Base-by-base conservation (phyloP, 2,113 vertebrate species). In the Eidolon helvum region DNA sequence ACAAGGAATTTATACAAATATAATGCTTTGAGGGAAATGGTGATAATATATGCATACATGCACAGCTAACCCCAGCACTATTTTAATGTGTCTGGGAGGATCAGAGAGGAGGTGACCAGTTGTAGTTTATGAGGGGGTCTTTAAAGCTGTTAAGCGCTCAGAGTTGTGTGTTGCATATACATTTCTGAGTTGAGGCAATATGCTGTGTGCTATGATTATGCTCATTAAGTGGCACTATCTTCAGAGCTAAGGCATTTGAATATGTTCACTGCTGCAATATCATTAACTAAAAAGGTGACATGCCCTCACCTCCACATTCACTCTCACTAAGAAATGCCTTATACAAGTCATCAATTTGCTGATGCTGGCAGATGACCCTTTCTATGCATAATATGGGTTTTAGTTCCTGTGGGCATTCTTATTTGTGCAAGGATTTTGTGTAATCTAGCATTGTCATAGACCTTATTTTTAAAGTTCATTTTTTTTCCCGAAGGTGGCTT, bases 241-340 rank as follows among this genome's bases (percentile, higher is more conserved):
- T 93, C 48, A 97, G 69, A 97, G 35, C 63, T 69, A 87, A 66
- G 59, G 21, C 68, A 89, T 86, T 96, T 95, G 93, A 94, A 65
- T 93, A 78, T 38, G 30, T 68, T 94, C 87, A 72, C 26, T 89
- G 38, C 2, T 77, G 50, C 9, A 89, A 2, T 53, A 55, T 79
- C n/a, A 87, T 66, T 77, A 97, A 50, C 18, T 88, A 69, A 96
- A 89, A 59, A 92, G 55, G 33, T 53, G 40, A 85, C 87, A 11
- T 82, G 38, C 59, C 91, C 33, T 21, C 43, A 59, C 14, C 5
- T n/a, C 19, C 71, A 61, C 18, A 28, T 28, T 19, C 61, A 38
- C 38, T 15, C 4, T 94, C 38, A 40, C 0, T 69, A 26, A 61
- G 83, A 89, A 77, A 38, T 21, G 4, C 2, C 78, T 79, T 43